Conservation (phyloP, 2,797 vertebrate species). For the Carduelis carduelis region DNA sequence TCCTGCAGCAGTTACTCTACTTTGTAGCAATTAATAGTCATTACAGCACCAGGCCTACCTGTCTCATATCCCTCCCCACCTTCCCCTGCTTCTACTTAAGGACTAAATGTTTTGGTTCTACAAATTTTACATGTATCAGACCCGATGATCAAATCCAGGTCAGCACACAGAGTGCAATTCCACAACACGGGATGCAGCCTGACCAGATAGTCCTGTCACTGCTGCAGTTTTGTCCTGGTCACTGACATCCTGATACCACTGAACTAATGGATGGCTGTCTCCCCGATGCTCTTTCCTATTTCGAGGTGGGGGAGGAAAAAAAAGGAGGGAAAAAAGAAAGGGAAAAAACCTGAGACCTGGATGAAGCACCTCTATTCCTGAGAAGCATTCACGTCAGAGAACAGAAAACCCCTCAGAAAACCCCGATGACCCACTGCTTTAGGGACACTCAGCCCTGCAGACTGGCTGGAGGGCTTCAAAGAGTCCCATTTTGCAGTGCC, state of each 20-base stretch:
- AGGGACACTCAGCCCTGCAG: conserved; percentile 39
- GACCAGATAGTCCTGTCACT: not conserved
- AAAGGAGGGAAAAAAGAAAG: not conserved
- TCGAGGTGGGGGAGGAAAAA: not conserved
- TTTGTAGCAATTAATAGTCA: not conserved
- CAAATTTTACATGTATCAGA: not conserved
- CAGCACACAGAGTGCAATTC: not conserved
- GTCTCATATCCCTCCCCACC: not conserved
- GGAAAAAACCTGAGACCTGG: not conserved
- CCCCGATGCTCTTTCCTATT: not conserved
- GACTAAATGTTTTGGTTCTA: not conserved
- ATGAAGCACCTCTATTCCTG: not conserved
- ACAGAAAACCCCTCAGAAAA: not conserved
- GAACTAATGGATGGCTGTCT: not conserved
- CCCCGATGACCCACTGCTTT: not conserved
- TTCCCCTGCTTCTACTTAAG: not conserved
- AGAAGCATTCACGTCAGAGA: not conserved
- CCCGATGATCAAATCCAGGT: not conserved
- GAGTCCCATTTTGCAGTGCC: not conserved
- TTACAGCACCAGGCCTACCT: not conserved
- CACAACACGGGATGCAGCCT: fast-evolving
- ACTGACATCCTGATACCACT: not conserved
- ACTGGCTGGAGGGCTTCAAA: not conserved
- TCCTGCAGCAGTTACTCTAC: not conserved
- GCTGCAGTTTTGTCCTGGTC: not conserved